Base-by-base conservation (phyloP, 2,888 invertebrate genomes). In the Rhimphoctona megacephalus region DNA sequence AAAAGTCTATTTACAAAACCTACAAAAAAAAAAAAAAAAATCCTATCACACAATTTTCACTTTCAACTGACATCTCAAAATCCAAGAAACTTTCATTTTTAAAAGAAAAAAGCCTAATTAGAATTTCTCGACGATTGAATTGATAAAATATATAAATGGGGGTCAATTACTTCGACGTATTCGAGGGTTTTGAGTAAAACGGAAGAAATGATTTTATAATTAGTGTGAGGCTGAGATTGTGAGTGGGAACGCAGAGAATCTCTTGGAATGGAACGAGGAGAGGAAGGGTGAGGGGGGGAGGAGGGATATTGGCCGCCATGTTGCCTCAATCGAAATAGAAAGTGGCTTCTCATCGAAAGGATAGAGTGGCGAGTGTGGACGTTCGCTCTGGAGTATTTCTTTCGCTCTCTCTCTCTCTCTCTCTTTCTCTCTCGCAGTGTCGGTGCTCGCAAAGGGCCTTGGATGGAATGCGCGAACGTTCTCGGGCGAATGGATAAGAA, bases 391-490 rank as follows among this genome's bases (percentile, higher is more conserved):
- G 57, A 49, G 46, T 80, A 76, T 83, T 66, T 74, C 70, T 83
- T 66, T 61, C 57, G 69, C 61, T 80, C 54, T 81, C 52, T 36
- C 74, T 66, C 81, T 74, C 72, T 69, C 54, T 79, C 61, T 80
- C 52, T 81, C 64, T 66, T 74, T 64, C 54, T 84, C 80, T 79
- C 83, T 67, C 67, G 72, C 25, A 25, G 25, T 69, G 57, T 66
- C 19, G 52, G 66, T 81, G 81, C 77, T 84, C 81, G 69, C 79
- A 69, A 89, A 90, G 88, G 91, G 92, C 92, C 92, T 92, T 92
- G 92, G 90, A 91, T 91, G 92, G 92, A 92, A 92, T 92, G 92
- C 89, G 89, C 87, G 81, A 83, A 83, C 88, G 76, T 77, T 82
- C 82, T 69, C 82, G 76, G 17, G 70, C 17, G 57, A 54, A 3